phyloP scores from a whole-genome alignment of 1,140 invertebrate species.

The Odontomachus brunneus region DNA sequence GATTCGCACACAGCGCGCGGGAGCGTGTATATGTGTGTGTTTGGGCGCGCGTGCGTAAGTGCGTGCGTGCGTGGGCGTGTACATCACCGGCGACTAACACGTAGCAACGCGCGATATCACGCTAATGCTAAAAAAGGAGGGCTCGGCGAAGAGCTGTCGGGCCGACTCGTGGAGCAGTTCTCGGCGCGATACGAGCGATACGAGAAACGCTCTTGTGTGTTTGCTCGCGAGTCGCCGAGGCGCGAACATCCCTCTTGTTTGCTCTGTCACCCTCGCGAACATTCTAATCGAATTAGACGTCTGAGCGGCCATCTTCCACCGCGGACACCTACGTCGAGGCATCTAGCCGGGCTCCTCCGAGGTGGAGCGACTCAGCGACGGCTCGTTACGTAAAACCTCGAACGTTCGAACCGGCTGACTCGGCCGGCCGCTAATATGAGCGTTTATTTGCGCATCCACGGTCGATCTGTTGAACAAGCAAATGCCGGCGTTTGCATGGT shows the following conservation, averaged over 20 bases:
- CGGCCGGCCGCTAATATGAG: constrained; percentile 23
- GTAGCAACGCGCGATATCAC: constrained; percentile 36
- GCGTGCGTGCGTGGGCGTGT: not conserved
- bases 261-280: constrained; percentile 16
- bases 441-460: constrained; percentile 22
- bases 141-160: too few relatives aligned
- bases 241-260: constrained; percentile 35
- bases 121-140: not conserved
- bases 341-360: not conserved
- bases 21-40: not conserved
- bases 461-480: constrained; percentile 37
- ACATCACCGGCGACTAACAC: not conserved
- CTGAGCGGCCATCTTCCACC: not conserved
- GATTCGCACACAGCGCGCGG: constrained; percentile 45
- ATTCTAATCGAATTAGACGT: constrained; percentile 54
- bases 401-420: too few relatives aligned
- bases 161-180: too few relatives aligned
- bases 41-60: not conserved
- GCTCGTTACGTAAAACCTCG: constrained; percentile 23
- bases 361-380: not conserved
- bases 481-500: constrained; percentile 8
- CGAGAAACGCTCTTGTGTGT: constrained; percentile 1
- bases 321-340: not conserved
- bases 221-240: too few relatives aligned
- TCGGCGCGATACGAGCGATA: not conserved